Conservation (phyloP, 2,888 invertebrate genomes). For the Cantharis rustica region DNA sequence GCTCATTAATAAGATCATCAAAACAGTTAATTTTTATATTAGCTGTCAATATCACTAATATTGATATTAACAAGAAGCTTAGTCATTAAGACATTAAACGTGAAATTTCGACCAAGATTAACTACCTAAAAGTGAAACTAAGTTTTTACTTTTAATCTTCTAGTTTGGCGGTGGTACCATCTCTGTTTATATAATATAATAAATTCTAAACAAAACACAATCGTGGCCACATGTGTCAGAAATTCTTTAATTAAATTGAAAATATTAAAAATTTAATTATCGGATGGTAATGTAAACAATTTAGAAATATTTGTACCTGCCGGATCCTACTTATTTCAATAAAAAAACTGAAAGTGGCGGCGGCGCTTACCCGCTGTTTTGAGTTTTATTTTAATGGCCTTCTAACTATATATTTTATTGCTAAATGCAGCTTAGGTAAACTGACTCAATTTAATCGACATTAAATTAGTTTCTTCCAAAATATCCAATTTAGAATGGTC, state of each 20-base stretch:
- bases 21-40: constrained; percentile 25
- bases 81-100: not conserved
- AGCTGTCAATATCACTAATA: constrained; percentile 14
- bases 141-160: not conserved
- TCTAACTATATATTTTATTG: constrained; percentile 12
- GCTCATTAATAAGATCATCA: constrained; percentile 40
- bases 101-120: not conserved
- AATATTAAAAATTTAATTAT: not conserved
- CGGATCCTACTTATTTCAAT: not conserved
- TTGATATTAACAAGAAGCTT: constrained; percentile 7
- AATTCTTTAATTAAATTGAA: not conserved
- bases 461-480: constrained; percentile 15
- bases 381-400: constrained; percentile 16
- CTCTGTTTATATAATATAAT: not conserved
- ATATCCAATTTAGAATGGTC: constrained; percentile 12
- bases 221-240: not conserved
- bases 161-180: not conserved
- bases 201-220: not conserved
- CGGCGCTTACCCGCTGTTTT: constrained; percentile 25
- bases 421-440: constrained; percentile 12
- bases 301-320: not conserved
- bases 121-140: constrained; percentile 3
- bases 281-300: not conserved
- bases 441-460: constrained; percentile 23
- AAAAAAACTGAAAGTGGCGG: constrained; percentile 5